These are phyloP conservation scores for Aradophagus sp. DNA, from an alignment of 1,140 invertebrate species.

Conservation along the genomic window DNA sequence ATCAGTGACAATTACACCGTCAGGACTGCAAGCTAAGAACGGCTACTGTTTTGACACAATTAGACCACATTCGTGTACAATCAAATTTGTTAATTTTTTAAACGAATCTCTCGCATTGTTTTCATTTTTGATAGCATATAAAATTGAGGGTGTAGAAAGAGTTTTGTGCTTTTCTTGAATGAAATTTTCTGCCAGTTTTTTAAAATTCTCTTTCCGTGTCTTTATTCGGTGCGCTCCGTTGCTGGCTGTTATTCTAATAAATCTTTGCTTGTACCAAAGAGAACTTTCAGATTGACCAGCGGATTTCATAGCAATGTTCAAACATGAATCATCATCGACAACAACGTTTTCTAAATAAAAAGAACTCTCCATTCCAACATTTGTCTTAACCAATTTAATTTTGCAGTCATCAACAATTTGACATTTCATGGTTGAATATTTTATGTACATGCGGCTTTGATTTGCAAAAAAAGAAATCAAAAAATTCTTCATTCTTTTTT, in stretches of 20 bases:
- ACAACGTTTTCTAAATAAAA: conserved; percentile 6
- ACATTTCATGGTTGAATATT: too few species aligned
- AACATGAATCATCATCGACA: conserved; percentile 5
- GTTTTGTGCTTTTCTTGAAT: not conserved
- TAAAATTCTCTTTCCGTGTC: conserved; percentile 2
- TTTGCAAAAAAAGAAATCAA: too few species aligned
- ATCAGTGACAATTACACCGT: conserved; percentile 5
- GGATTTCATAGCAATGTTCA: conserved; percentile 6
- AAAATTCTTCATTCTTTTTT: too few species aligned
- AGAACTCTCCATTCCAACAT: not conserved
- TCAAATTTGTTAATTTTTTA: conserved; percentile 2
- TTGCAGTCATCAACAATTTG: too few species aligned
- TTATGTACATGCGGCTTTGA: too few species aligned
- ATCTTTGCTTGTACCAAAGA: conserved; percentile 15
- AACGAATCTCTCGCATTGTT: conserved; percentile 1
- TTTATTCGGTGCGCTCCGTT: conserved; percentile 12
- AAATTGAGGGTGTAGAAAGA: not conserved
- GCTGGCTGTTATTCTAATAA: conserved; percentile 19
- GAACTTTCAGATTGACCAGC: not conserved
- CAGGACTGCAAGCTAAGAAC: conserved; percentile 15
- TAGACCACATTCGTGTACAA: conserved; percentile 10
- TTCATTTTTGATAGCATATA: conserved; percentile 7
- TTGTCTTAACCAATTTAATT: not conserved
- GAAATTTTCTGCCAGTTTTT: conserved; percentile 8
- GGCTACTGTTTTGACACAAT: conserved; percentile 10